Conservation (phyloP, 2,888 invertebrate genomes). For the Tetramorium bicarinatum region DNA sequence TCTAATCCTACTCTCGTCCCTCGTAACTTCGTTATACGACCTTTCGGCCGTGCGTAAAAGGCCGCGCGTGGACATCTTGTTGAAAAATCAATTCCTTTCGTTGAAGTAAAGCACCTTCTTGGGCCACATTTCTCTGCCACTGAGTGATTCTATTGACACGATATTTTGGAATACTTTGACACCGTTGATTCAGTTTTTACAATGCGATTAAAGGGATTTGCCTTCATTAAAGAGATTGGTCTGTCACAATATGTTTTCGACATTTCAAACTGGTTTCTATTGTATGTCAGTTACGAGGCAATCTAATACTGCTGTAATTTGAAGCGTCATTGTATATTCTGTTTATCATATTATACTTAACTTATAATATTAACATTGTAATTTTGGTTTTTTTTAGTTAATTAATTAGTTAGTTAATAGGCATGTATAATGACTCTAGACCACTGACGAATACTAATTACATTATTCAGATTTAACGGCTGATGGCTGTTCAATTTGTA, state of each 20-base stretch:
- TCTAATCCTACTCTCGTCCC: conserved; percentile 73
- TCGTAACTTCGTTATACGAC: conserved; percentile 74
- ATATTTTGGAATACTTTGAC: conserved; percentile 10
- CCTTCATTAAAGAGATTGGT: neutral
- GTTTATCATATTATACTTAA: neutral
- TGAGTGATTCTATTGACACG: neutral
- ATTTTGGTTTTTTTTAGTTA: neutral
- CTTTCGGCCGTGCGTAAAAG: conserved; percentile 65
- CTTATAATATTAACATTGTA: neutral
- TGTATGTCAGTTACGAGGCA: neutral
- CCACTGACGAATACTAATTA: neutral
- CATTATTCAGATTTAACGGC: neutral
- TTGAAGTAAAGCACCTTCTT: conserved; percentile 24
- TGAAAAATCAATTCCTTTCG: conserved; percentile 58
- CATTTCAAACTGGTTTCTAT: conserved; percentile 4
- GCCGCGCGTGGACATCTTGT: conserved; percentile 54
- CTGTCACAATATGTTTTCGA: neutral
- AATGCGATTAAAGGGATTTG: conserved; percentile 1
- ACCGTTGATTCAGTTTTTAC: neutral
- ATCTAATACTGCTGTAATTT: neutral
- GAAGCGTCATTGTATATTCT: neutral
- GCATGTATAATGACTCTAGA: neutral
- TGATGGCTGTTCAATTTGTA: neutral
- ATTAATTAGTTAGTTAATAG: neutral
- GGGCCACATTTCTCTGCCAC: neutral